These are phyloP conservation scores for Dastarcus helophoroides DNA, from an alignment of 2,888 invertebrate species.

Conservation along the genomic window DNA sequence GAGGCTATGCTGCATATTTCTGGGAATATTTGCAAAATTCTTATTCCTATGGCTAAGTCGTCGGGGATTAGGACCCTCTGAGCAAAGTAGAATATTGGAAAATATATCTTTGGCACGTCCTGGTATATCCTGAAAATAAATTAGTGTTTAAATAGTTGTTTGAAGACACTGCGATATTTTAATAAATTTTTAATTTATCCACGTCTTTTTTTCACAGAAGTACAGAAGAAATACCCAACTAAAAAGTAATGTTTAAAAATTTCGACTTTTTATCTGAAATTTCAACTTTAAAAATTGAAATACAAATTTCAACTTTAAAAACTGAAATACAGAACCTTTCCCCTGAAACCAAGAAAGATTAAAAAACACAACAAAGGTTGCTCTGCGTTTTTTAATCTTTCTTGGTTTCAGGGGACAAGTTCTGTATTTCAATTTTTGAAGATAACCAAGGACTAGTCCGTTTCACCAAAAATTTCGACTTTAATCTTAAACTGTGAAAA, in stretches of 20 bases:
- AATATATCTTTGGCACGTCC: slow-evolving; percentile 51
- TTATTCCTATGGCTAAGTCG: slow-evolving; percentile 44
- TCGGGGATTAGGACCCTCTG: slow-evolving; percentile 50
- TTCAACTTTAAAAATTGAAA: too few species aligned
- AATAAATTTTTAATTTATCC: too few species aligned
- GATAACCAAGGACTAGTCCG: too few species aligned
- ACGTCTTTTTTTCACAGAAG: background rate
- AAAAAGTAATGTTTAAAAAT: background rate
- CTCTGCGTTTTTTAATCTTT: too few species aligned
- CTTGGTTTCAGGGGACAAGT: too few species aligned
- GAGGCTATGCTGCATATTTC: slow-evolving; percentile 6
- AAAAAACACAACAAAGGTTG: too few species aligned
- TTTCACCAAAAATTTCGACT: too few species aligned
- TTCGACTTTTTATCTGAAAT: slow-evolving; percentile 1
- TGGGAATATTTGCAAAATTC: slow-evolving; percentile 42
- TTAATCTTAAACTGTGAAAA: too few species aligned
- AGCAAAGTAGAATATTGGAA: slow-evolving; percentile 69
- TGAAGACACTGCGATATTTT: background rate
- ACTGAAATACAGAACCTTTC: too few species aligned
- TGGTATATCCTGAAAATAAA: slow-evolving; percentile 47
- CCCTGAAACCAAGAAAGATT: too few species aligned
- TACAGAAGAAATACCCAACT: background rate
- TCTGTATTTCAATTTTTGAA: too few species aligned
- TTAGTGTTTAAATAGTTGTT: background rate
- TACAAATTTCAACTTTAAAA: too few species aligned